Base-by-base conservation (phyloP, 2,113 vertebrate genomes). In the Antidorcas marsupialis region DNA sequence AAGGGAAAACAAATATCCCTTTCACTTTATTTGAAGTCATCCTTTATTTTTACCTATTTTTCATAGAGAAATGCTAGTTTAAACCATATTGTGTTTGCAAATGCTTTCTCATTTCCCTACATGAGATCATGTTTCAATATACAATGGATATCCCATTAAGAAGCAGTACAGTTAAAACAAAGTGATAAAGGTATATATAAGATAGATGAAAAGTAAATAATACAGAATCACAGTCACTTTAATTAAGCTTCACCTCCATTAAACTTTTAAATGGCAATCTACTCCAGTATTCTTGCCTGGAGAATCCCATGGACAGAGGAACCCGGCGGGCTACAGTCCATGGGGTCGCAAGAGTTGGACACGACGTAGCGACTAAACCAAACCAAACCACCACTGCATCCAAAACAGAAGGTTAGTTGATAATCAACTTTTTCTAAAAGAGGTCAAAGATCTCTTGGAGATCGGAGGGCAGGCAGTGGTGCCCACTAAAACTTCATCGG, bases 391-490 rank as follows among this genome's bases (percentile, higher is more conserved):
- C 45, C 95, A 95, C 82, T 79, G 28, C 84, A 84, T 74, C 92
- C 85, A 71, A 96, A 95, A 96, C 82, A 60, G 96, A 94, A 98
- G 93, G 1, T 82, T 94, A 87, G 95, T 60, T n/a, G 47, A 19
- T 59, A 94, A 92, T 28, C 96, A 43, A 47, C 45, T 97, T 93
- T 89, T 30, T 74, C 96, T 78, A 47, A 59, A 59, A 59, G 25
- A 59, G 57, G 13, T 59, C 1, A 59, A 59, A 59, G 57, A 59
- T 13, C 25, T 59, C 14, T 85, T 81, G 79, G 52, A 45, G 8
- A 94, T 43, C 21, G 36, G 21, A 78, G 36, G 0, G 11, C 14
- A 21, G 23, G 8, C 2, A 15, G 9, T 10, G 4, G 2, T 39
- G 47, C 5, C 0, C 25, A 43, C 2, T 21, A 15, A 52, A 43